Base-by-base conservation (phyloP, 2,113 vertebrate genomes). In the Myxocyprinus asiaticus region DNA sequence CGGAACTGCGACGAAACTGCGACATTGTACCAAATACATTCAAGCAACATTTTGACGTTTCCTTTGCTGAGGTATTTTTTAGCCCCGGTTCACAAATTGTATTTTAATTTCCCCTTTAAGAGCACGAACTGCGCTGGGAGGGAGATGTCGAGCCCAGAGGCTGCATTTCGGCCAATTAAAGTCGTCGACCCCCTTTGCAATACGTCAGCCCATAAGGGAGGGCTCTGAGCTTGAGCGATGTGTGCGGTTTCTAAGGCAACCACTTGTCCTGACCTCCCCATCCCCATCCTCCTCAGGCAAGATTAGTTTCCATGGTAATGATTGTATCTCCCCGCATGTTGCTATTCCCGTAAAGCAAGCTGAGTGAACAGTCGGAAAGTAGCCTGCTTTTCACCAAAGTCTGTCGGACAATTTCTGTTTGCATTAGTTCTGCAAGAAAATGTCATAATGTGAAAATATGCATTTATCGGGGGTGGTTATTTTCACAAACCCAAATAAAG, bases 161-260 rank as follows among this genome's bases (percentile, higher is more conserved):
- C 80, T 76, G 84, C 67, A 74, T 85, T 84, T 84, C 81, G 85
- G 84, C 88, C 87, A 87, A 89, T 89, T 76, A 86, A 79, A 87
- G 73, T 8, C 73, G 67, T 79, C 84, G 61, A 70, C 68, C 84
- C 79, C 81, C 81, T 64, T 73, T 68, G 44, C 62, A 15, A 67
- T 79, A 64, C 82, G 70, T 72, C 79, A 62, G 78, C 65, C 62
- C 59, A 59, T 47, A 82, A 82, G 79, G 69, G 85, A 74, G 86
- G 74, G 73, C 59, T 79, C 74, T 48, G 55, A 62, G 78, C 77
- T 80, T 81, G 71, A 80, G 84, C 80, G 77, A 84, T 86, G 83
- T 80, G 81, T 79, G 81, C 79, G 77, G 88, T 89, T 89, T 87
- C 88, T 80, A 86, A 76, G 87, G 88, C 82, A 87, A 89, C 88